Conservation (phyloP, 2,888 invertebrate species). For the Geotrupes spiniger region DNA sequence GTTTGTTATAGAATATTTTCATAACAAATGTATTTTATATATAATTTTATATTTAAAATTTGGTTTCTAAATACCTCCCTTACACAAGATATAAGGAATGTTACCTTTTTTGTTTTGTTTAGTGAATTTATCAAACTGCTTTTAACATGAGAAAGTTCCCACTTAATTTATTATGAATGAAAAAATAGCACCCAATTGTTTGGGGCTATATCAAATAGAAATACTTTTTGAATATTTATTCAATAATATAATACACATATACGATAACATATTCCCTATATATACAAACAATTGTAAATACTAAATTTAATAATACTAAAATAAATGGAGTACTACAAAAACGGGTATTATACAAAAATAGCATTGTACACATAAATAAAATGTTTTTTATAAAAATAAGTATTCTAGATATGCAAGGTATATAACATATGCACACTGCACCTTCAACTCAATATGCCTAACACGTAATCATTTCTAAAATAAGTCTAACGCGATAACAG, state of each 20-base stretch:
- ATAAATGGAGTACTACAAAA: neutral
- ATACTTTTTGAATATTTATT: slow-evolving; percentile 10
- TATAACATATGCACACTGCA: too few species aligned
- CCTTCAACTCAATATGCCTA: slow-evolving; percentile 8
- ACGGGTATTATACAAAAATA: slow-evolving; percentile 4
- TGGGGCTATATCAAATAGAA: too few species aligned
- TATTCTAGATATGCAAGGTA: slow-evolving; percentile 1
- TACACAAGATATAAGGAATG: too few species aligned
- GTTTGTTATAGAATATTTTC: too few species aligned
- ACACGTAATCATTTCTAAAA: slow-evolving; percentile 19
- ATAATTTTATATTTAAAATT: too few species aligned
- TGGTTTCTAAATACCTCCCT: too few species aligned
- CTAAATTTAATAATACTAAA: slow-evolving; percentile 25
- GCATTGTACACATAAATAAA: neutral
- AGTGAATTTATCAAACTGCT: too few species aligned
- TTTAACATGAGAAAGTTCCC: too few species aligned
- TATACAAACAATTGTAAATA: slow-evolving; percentile 26
- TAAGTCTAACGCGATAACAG: slow-evolving; percentile 16
- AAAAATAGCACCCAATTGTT: too few species aligned
- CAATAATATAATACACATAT: slow-evolving; percentile 21
- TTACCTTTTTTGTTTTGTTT: too few species aligned
- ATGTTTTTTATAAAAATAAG: slow-evolving; percentile 14
- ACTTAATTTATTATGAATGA: too few species aligned
- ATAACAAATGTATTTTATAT: too few species aligned
- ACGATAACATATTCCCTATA: slow-evolving; percentile 25